These are phyloP conservation scores for Laterallus jamaicensis DNA, from an alignment of 2,113 vertebrate genomes.

Conservation along the genomic window DNA sequence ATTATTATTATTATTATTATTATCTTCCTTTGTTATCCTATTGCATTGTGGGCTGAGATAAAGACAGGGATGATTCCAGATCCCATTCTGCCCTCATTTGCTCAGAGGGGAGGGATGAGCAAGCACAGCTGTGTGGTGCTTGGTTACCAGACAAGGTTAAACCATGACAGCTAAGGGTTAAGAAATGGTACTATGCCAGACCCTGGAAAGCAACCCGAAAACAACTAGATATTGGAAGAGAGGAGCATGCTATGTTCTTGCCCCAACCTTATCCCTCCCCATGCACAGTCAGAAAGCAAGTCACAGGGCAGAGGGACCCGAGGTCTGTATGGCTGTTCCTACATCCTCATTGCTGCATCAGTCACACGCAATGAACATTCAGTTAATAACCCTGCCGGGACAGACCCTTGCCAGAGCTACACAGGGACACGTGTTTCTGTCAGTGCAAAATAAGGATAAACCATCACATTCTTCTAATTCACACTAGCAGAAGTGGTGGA, in stretches of 20 bases:
- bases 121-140: no score
- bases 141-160: no score
- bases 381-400: neutral
- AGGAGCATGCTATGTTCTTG: neutral
- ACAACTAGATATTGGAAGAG: neutral
- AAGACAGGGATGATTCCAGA: no score
- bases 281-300: neutral
- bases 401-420: neutral
- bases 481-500: neutral
- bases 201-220: neutral
- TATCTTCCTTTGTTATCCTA: no score
- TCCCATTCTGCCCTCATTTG: no score
- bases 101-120: no score
- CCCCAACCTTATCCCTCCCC: neutral
- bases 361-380: neutral
- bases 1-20: no score
- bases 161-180: neutral
- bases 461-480: neutral
- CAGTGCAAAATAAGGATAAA: neutral
- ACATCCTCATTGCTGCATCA: accelerated
- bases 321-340: neutral
- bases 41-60: no score
- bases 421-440: neutral
- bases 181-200: neutral
- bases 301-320: accelerated